Base-by-base conservation (phyloP, 2,113 vertebrate genomes). In the Propithecus coquereli region DNA sequence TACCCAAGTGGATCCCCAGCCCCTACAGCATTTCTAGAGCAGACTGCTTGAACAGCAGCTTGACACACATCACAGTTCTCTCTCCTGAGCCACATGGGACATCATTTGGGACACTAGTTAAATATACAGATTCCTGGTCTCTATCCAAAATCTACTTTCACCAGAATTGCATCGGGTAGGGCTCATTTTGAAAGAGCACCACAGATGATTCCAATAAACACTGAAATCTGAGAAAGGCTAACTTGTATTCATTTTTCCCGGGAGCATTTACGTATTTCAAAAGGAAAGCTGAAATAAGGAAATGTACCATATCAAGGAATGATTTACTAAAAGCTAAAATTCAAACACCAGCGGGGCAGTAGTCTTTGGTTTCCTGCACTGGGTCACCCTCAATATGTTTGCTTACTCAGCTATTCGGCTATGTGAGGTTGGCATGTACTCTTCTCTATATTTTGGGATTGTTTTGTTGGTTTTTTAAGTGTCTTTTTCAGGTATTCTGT, bases 251-350 rank as follows among this genome's bases (percentile, higher is more conserved):
- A 74, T 90, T 87, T 87, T 84, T 94, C 88, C 25, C 43, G n/a
- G n/a, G 71, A 95, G 32, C 30, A 94, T 96, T 92, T 92, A 25
- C 16, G 73, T 74, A 57, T 94, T 93, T 81, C 57, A 88, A 95
- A 86, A 95, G 27, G 52, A 70, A 50, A 73, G 8, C 40, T 86
- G 61, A 89, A 43, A 84, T 73, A 87, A 77, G 66, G 65, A 95
- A 94, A 70, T 32, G 20, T 74, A 87, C 73, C 76, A 14, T 25
- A 65, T 50, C 23, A 93, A 88, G n/a, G 50, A 93, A 80, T 94
- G 70, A 91, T 63, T 80, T 74, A 45, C 8, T 70, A 34, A 45
- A 77, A 85, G 23, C 20, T 13, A 13, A 90, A 81, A 90, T 79
- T 95, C 34, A 65, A 68, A 47, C 50, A 66, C 16, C 8, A n/a